A percentile compares a stretch with the other conserved stretches of the same genome.
These are phyloP conservation scores for Drosophila mojavensis DNA, from an alignment of 1,140 invertebrate genomes.

Conservation along the genomic window DNA sequence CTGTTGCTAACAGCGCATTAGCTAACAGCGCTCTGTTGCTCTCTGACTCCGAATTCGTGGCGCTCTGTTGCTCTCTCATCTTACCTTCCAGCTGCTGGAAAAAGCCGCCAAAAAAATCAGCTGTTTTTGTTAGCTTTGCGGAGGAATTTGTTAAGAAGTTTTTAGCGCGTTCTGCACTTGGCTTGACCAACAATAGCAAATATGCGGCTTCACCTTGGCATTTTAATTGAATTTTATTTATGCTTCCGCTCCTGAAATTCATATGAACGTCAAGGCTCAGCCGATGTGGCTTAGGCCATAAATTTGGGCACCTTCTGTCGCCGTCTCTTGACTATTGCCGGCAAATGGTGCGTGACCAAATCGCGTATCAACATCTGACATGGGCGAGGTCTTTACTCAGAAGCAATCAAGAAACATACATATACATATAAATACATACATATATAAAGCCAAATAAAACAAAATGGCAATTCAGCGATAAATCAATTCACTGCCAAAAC, in stretches of 20 bases:
- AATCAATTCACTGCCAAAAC: slow-evolving; percentile 71
- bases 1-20: not conserved
- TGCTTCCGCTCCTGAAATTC: slow-evolving; percentile 26
- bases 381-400: slow-evolving; percentile 21
- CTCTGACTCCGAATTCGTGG: slow-evolving; percentile 56
- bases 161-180: not conserved
- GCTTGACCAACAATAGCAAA: slow-evolving; percentile 37
- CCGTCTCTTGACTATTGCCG: slow-evolving; percentile 4
- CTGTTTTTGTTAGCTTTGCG: slow-evolving; percentile 41
- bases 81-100: slow-evolving; percentile 44
- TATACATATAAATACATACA: not conserved
- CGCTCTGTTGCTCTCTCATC: slow-evolving; percentile 2
- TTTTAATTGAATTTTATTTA: slow-evolving; percentile 68
- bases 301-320: slow-evolving; percentile 8
- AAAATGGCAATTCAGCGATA: slow-evolving; percentile 57
- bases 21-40: slow-evolving; percentile 39
- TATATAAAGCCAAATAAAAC: slow-evolving; percentile 54
- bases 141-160: slow-evolving; percentile 11
- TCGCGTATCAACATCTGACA: slow-evolving; percentile 55
- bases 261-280: slow-evolving; percentile 27
- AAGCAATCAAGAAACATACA: slow-evolving; percentile 19
- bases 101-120: slow-evolving; percentile 70
- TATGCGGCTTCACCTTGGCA: slow-evolving; percentile 37
- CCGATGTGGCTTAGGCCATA: slow-evolving; percentile 5
- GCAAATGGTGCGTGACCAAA: slow-evolving; percentile 75